A percentile compares a stretch with the other conserved stretches of the same genome.
Conservation (phyloP, 2,113 vertebrate species). For the Actenoides lindsayi region DNA sequence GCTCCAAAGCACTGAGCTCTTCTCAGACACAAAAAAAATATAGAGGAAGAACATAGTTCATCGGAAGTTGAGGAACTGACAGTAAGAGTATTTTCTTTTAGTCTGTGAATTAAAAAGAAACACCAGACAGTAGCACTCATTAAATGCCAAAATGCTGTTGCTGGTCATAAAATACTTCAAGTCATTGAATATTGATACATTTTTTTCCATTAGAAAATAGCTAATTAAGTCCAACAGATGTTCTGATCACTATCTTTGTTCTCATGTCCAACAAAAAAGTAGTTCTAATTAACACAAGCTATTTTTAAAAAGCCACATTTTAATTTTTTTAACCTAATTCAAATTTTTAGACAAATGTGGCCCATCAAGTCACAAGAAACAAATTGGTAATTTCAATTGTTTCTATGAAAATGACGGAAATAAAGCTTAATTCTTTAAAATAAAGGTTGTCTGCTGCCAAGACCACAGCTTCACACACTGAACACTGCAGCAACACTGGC, state of each 20-base stretch:
- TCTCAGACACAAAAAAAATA: background rate
- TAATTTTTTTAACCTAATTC: background rate
- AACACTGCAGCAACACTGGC: background rate
- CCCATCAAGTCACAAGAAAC: background rate
- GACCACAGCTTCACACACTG: background rate
- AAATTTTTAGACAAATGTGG: background rate
- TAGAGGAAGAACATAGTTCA: background rate
- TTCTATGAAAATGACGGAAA: background rate
- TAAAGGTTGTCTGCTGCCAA: background rate
- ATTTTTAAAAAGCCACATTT: rapidly evolving
- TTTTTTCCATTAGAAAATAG: background rate
- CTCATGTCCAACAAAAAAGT: background rate
- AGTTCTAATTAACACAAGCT: background rate
- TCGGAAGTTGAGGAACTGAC: background rate
- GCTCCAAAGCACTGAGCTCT: background rate
- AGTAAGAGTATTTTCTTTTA: background rate
- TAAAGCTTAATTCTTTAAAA: background rate
- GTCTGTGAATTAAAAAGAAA: background rate
- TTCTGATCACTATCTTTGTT: background rate
- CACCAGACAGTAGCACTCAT: background rate
- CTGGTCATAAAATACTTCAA: background rate
- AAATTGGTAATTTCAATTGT: background rate
- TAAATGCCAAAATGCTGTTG: background rate
- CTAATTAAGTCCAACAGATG: background rate
- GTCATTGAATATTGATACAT: background rate